Base-by-base conservation (phyloP, 2,113 vertebrate genomes). In the Bubo blakistoni region DNA sequence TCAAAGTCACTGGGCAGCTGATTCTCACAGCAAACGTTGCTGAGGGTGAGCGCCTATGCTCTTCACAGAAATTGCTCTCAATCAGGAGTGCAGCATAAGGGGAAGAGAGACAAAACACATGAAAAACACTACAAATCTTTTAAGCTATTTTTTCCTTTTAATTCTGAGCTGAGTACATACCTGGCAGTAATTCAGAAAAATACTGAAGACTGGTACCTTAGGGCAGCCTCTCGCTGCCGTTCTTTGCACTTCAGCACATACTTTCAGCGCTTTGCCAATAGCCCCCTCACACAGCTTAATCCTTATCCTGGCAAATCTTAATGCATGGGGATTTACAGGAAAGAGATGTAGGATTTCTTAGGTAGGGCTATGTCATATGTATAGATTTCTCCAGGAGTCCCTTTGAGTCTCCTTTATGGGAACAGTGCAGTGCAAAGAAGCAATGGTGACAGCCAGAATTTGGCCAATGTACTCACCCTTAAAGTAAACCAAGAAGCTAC, bases 1-100 rank as follows among this genome's bases (percentile, higher is more conserved):
- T 4, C 6, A 4, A 9, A 46, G 5, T 3, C 46, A 3, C 0
- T 0, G 21, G 8, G 18, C 0, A 2, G 3, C 24, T 3, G 24
- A 40, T 6, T 5, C 34, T 14, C 25, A 5, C 63, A n/a, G 76
- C 12, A 5, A 22, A 26, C 0, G 2, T 58, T 9, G n/a, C 73
- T 1, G 20, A 29, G 27, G 9, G 10, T 0, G 0, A 57, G 19
- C 32, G 2, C 22, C 0, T 0, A 7, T 10, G 29, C 21, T 76
- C 26, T 51, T 58, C 3, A 2, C 49, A 26, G 14, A 61, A 1
- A 9, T 6, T 17, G 20, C 70, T 34, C 49, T 47, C 12, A 0
- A 4, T 29, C 65, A 29, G 5, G 6, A n/a, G 8, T 0, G 4
- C 63, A 69, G 30, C 5, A 1, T 1, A 57, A 29, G 12, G 22